Conservation (phyloP, 1,140 invertebrate species). For the Macrostomum lignano region DNA sequence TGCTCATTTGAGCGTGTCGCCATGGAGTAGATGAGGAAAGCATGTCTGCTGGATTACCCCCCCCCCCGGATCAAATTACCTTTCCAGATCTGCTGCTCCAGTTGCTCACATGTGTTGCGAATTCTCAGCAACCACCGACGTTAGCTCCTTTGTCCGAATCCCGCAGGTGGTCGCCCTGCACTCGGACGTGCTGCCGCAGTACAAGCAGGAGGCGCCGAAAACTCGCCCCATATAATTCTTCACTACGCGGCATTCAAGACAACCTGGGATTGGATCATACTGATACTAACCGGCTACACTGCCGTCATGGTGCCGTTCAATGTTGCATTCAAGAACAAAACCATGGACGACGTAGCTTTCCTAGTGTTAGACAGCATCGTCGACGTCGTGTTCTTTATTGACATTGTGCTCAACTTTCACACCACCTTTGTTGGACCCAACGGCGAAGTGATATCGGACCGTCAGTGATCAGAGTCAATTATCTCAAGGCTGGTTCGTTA, state of each 20-base stretch:
- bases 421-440: constrained; percentile 95
- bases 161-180: too few species aligned
- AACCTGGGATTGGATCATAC: constrained; percentile 98
- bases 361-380: constrained; percentile 76
- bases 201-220: constrained; percentile 95
- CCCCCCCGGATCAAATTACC: too few species aligned
- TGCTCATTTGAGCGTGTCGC: too few species aligned
- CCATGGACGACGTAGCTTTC: constrained; percentile 90
- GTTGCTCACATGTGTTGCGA: too few species aligned
- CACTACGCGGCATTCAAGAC: constrained; percentile 95
- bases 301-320: constrained; percentile 99
- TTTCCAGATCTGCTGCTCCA: too few species aligned
- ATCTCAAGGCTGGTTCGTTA: constrained; percentile 98
- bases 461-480: constrained; percentile 50
- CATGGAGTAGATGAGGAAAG: too few species aligned
- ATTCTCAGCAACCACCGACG: too few species aligned
- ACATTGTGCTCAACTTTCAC: constrained; percentile 98
- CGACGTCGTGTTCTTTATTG: constrained; percentile 98
- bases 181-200: constrained; percentile 85
- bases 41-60: too few species aligned
- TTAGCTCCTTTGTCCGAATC: too few species aligned
- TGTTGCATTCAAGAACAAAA: constrained; percentile 96
- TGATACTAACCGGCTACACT: constrained; percentile 96
- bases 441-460: constrained; percentile 39
- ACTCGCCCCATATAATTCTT: constrained; percentile 88